Evolutionary conservation across 2,797 vertebrate genomes (phyloP).

Genomic region (Poliocrania exsul): DNA sequence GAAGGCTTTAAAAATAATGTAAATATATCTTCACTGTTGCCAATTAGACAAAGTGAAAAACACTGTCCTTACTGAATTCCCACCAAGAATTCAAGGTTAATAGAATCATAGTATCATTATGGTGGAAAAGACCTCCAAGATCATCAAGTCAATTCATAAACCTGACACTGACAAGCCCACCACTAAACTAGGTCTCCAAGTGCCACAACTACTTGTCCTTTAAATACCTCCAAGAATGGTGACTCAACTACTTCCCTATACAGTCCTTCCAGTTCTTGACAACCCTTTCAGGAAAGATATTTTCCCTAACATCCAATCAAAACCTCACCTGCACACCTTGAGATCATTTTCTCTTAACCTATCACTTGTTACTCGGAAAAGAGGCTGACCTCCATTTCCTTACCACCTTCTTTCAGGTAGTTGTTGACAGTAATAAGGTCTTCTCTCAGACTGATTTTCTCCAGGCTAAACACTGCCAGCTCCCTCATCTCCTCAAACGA

Average conservation of each 20-base stretch:
- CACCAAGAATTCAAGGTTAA: neutral
- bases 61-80: neutral
- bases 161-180: neutral
- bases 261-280: neutral
- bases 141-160: neutral
- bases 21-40: neutral
- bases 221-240: neutral
- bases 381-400: neutral
- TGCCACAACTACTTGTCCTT: neutral
- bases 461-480: neutral
- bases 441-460: neutral
- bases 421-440: neutral
- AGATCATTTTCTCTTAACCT: neutral
- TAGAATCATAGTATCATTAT: neutral
- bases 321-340: neutral
- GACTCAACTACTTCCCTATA: neutral
- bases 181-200: neutral
- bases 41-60: neutral
- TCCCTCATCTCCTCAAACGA: neutral
- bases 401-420: neutral
- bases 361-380: neutral
- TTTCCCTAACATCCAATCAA: neutral
- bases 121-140: neutral
- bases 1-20: neutral
- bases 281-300: neutral